Base-by-base conservation (phyloP, 2,113 vertebrate species). In the Ornithorhynchus anatinus region DNA sequence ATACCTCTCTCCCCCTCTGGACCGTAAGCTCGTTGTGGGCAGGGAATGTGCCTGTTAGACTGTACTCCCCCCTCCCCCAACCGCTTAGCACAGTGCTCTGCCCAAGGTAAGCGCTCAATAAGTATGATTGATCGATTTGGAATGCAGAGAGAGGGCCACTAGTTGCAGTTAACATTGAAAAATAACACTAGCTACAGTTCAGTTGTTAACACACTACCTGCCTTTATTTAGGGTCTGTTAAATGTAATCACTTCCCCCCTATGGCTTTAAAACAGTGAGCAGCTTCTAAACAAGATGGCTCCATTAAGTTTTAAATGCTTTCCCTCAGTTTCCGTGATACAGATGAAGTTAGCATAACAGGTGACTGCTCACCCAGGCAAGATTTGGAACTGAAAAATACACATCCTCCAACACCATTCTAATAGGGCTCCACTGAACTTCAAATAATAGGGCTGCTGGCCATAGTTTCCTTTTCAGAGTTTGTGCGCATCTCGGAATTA, bases 161-260 rank as follows among this genome's bases (percentile, higher is more conserved):
- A 66, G 63, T 72, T 56, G 45, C 16, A 36, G 53, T 47, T 8
- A 15, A 56, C 35, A 40, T 38, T 44, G 57, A 19, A 67, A 64
- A 72, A 62, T 71, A 58, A 61, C 72, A 36, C 15, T 65, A 3
- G 8, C 51, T 72, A 71, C 50, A 50, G 61, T 44, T 67, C 32
- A 22, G 25, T 58, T 64, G 59, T 73, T 77, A 75, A 77, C 57
- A 68, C 27, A 60, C 67, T 33, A 23, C 22, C 59, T 70, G 72
- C 76, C 67, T 84, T 79, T 80, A 72, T 82, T 81, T 73, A 78
- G 73, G 81, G 75, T 56, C 70, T 64, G 81, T 88, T 84, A 84
- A 84, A 72, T 73, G 77, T 85, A 81, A 82, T 48, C 72, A 75
- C 78, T 82, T 88, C 83, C 75, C 75, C 59, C 68, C 81, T 62